Evolutionary conservation across 1,140 invertebrate genomes (phyloP).

Genomic region (Scaptodrosophila lebanonensis): DNA sequence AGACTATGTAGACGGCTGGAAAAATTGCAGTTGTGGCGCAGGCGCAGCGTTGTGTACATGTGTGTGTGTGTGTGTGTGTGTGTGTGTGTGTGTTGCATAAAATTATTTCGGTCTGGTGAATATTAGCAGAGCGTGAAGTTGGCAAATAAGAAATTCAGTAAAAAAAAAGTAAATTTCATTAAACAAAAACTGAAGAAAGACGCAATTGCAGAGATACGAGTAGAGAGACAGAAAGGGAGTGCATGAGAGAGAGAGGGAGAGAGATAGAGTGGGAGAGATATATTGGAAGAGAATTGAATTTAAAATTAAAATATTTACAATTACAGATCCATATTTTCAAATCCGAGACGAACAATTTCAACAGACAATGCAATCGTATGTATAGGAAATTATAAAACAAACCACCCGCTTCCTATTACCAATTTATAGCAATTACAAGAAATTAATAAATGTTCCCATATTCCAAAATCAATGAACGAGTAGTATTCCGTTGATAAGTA

Average conservation of each 20-base stretch:
- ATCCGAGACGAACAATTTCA: too few species aligned
- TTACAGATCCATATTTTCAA: too few species aligned
- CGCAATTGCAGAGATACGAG: constrained; percentile 23
- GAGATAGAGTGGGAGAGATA: constrained; percentile 5
- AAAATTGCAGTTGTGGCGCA: constrained; percentile 56
- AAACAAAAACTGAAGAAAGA: constrained; percentile 44
- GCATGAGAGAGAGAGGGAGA: constrained; percentile 12
- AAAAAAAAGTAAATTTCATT: constrained; percentile 66
- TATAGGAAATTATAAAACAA: too few species aligned
- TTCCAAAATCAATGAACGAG: too few species aligned
- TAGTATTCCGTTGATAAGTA: too few species aligned
- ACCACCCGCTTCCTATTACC: too few species aligned
- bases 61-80: constrained; percentile 20
- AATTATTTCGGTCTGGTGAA: constrained; percentile 77
- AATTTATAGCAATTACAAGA: too few species aligned
- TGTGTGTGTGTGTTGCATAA: constrained; percentile 73
- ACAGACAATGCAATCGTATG: too few species aligned
- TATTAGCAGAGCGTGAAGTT: constrained; percentile 77
- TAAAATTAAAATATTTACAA: too few species aligned
- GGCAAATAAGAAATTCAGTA: constrained; percentile 75
- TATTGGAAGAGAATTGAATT: constrained; percentile 11
- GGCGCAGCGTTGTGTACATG: constrained; percentile 42
- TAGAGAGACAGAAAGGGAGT: constrained; percentile 40
- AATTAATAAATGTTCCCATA: too few species aligned
- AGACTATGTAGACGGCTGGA: too few species aligned